Evolutionary conservation across 2,888 invertebrate genomes (phyloP).

Genomic region (Magallana nippona): DNA sequence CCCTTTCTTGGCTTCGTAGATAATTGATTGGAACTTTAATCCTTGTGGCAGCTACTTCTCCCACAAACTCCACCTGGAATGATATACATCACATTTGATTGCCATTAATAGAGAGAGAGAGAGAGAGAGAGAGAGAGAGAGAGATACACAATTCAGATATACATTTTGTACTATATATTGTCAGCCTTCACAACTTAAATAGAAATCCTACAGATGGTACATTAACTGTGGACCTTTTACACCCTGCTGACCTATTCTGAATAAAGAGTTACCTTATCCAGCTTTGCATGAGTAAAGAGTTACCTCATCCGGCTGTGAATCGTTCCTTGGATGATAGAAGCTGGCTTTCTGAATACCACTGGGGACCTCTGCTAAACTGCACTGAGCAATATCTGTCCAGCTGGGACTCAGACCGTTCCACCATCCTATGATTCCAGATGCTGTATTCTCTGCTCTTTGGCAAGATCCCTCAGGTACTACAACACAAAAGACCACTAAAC

Average conservation of each 20-base stretch:
- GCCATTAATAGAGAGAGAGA: background rate
- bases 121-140: background rate
- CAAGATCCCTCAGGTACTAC: conserved; percentile 68
- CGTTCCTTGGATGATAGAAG: conserved; percentile 92
- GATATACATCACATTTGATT: background rate
- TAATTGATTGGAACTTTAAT: background rate
- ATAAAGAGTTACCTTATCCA: too few species aligned
- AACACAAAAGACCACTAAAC: conserved; percentile 28
- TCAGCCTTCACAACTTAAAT: too few species aligned
- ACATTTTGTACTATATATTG: too few species aligned
- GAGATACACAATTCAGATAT: too few species aligned
- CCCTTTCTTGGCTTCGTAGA: background rate
- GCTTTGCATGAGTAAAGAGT: too few species aligned
- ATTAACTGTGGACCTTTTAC: too few species aligned
- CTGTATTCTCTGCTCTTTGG: conserved; percentile 57
- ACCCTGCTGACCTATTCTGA: too few species aligned
- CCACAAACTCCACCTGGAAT: conserved; percentile 38
- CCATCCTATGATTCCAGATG: conserved; percentile 82
- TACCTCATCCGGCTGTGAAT: conserved; percentile 92
- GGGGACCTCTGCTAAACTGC: conserved; percentile 85
- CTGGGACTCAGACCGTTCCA: conserved; percentile 92
- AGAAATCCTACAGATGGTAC: too few species aligned
- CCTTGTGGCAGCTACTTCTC: conserved; percentile 25
- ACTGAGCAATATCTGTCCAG: conserved; percentile 87
- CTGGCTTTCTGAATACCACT: conserved; percentile 94